A percentile compares a stretch with the other conserved stretches of the same genome.
Evolutionary conservation across 1,140 invertebrate species (phyloP).

Genomic region (Meloidogyne exigua): DNA sequence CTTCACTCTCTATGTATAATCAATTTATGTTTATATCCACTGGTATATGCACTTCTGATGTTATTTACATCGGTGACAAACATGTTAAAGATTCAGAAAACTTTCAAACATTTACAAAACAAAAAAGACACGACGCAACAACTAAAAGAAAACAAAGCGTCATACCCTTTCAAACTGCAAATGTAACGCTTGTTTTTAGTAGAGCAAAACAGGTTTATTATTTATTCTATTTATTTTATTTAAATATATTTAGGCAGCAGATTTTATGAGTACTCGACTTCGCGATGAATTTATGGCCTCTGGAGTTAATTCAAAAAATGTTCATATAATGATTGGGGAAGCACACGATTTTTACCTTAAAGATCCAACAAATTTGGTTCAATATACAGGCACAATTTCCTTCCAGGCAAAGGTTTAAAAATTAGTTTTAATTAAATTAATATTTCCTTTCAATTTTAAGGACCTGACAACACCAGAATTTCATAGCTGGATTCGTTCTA

Average conservation of each 20-base stretch:
- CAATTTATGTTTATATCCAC: constrained; percentile 45
- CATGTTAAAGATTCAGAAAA: background rate
- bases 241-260: constrained; percentile 39
- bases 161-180: constrained; percentile 12
- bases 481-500: constrained; percentile 26
- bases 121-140: background rate
- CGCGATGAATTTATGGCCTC: constrained; percentile 16
- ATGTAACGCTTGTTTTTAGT: constrained; percentile 56
- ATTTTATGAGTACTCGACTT: constrained; percentile 41
- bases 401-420: constrained; percentile 51
- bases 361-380: constrained; percentile 42
- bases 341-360: constrained; percentile 57
- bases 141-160: constrained; percentile 15
- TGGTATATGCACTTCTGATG: constrained; percentile 50
- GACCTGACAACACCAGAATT: constrained; percentile 29
- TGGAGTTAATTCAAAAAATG: constrained; percentile 11
- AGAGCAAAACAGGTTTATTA: constrained; percentile 30
- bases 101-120: background rate
- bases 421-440: background rate
- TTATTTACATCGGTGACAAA: constrained; percentile 39
- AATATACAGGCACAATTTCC: constrained; percentile 56
- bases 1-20: constrained; percentile 43
- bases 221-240: background rate
- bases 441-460: background rate
- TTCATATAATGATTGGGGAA: constrained; percentile 58